A percentile compares a stretch with the other conserved stretches of the same genome.
Conservation (phyloP, 2,888 invertebrate genomes). For the Acanthosepion esculentum region DNA sequence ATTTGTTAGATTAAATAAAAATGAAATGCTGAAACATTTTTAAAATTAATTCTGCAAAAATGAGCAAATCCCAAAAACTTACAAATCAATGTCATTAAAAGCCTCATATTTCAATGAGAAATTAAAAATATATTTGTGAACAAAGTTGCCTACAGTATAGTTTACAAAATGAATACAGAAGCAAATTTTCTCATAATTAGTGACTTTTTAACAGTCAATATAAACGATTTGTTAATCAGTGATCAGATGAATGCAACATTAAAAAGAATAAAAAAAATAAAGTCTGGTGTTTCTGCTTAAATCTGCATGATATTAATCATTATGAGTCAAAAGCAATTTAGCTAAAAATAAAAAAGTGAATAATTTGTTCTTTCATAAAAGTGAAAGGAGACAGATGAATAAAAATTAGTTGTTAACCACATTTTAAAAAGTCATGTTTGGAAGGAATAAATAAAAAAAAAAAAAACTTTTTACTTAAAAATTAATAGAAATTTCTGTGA, state of each 20-base stretch:
- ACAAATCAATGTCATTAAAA: background rate
- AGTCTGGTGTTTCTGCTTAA: background rate
- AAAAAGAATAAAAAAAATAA: background rate
- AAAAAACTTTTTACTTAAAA: background rate
- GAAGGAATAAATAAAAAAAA: background rate
- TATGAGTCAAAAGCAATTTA: too few species aligned
- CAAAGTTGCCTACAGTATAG: background rate
- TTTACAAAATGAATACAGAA: background rate
- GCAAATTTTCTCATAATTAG: too few species aligned
- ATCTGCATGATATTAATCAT: too few species aligned
- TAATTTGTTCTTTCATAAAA: too few species aligned
- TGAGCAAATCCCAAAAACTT: background rate
- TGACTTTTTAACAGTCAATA: background rate
- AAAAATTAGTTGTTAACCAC: too few species aligned
- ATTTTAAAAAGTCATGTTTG: background rate
- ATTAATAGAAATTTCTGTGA: background rate
- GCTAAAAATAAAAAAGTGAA: too few species aligned
- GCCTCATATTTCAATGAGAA: background rate
- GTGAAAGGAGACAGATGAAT: too few species aligned
- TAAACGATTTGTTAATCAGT: background rate
- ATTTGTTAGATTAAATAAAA: background rate
- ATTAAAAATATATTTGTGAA: background rate
- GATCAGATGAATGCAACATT: background rate
- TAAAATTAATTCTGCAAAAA: background rate
- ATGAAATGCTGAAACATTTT: background rate